A percentile compares a stretch with the other conserved stretches of the same genome.
Evolutionary conservation across 2,113 vertebrate genomes (phyloP).

Genomic region (Nettapus auritus): DNA sequence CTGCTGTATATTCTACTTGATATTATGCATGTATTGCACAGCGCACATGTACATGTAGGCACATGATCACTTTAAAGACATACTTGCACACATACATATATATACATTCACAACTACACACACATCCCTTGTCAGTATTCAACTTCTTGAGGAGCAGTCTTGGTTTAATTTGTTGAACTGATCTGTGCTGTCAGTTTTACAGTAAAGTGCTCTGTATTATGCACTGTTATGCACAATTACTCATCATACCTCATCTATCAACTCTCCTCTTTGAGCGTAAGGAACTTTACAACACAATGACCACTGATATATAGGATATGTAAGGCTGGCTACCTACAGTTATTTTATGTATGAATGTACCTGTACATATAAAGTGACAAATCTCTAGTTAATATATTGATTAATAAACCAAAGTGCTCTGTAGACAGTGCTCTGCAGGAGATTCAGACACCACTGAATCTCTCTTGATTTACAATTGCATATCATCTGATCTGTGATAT

Average conservation of each 20-base stretch:
- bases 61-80: background rate
- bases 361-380: background rate
- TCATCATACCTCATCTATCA: background rate
- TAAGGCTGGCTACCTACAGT: background rate
- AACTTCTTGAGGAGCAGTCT: background rate
- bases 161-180: background rate
- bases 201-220: background rate
- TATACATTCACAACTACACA: background rate
- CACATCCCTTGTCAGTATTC: background rate
- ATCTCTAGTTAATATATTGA: background rate
- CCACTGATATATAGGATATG: background rate
- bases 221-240: background rate
- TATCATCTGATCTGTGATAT: background rate
- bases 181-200: background rate
- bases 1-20: background rate
- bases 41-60: background rate
- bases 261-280: background rate
- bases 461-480: background rate
- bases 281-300: background rate
- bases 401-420: slow-evolving; percentile 26
- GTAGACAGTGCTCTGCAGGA: background rate
- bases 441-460: background rate
- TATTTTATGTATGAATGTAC: background rate
- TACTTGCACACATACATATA: background rate
- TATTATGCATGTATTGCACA: background rate